Percentiles rank a stretch among this genome's conserved stretches.
Conservation (phyloP, 2,113 vertebrate species). For the Trematocara nigrifrons region DNA sequence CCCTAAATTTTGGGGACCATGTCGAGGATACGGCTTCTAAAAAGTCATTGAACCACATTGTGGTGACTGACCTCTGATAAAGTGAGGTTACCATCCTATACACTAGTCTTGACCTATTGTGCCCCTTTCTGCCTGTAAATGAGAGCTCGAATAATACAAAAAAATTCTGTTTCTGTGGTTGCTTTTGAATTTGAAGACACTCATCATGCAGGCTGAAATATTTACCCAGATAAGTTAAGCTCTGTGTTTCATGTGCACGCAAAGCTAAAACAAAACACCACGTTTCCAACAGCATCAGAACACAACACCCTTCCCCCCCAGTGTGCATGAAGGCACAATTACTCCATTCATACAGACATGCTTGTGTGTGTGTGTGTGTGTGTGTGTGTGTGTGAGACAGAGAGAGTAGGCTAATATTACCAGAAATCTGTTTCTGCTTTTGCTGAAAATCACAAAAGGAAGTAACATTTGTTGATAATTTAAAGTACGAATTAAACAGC, state of each 20-base stretch:
- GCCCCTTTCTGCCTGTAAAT: not conserved
- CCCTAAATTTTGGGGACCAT: not conserved
- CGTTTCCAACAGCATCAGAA: not conserved
- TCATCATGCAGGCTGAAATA: not conserved
- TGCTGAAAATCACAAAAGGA: not conserved
- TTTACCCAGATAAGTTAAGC: not conserved
- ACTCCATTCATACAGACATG: slow-evolving; percentile 1
- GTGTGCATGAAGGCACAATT: slow-evolving; percentile 48
- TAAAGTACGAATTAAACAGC: not conserved
- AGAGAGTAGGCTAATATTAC: not conserved
- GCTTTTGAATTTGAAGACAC: not conserved
- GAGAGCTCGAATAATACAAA: not conserved
- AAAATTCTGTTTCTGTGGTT: not conserved
- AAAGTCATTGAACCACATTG: not conserved
- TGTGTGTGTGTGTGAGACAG: not conserved
- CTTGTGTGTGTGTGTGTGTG: not conserved
- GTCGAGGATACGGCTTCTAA: not conserved
- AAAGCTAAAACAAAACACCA: not conserved
- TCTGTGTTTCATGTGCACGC: not conserved
- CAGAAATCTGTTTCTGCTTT: not conserved
- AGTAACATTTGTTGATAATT: not conserved
- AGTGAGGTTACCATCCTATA: not conserved
- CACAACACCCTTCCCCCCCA: slow-evolving; percentile 13
- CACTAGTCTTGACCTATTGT: not conserved
- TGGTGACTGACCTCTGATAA: not conserved